phyloP scores from a whole-genome alignment of 2,888 invertebrate genomes.

The Aspidiotus destructor region DNA sequence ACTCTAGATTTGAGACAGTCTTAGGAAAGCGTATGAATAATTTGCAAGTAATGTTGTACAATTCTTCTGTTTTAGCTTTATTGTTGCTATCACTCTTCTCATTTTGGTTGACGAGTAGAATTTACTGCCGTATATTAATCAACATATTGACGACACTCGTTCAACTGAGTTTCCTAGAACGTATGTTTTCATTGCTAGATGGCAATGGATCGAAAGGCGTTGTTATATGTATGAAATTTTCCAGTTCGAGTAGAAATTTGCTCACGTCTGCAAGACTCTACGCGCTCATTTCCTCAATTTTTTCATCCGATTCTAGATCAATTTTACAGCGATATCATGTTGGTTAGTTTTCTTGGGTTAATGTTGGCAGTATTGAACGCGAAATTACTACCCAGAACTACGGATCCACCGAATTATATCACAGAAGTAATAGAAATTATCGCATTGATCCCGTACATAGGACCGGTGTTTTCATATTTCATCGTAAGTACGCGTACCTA shows the following conservation, averaged over 20 bases:
- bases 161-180: background rate
- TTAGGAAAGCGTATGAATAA: no score
- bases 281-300: no score
- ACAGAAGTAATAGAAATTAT: background rate
- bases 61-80: no score
- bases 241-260: background rate
- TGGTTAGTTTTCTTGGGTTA: background rate
- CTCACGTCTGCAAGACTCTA: background rate
- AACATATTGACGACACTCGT: background rate
- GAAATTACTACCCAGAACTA: background rate
- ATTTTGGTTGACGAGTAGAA: constrained; percentile 1
- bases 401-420: background rate
- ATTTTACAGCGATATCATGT: background rate
- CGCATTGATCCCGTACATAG: background rate
- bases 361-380: background rate
- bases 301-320: background rate
- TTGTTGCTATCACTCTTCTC: background rate
- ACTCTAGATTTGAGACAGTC: no score
- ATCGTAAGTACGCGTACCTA: background rate
- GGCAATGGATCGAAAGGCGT: background rate
- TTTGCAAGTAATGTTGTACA: no score
- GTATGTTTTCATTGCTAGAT: background rate
- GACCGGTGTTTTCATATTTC: background rate
- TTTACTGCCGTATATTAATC: background rate
- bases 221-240: background rate